Conservation (phyloP, 2,888 invertebrate genomes). For the Oscheius sp. region DNA sequence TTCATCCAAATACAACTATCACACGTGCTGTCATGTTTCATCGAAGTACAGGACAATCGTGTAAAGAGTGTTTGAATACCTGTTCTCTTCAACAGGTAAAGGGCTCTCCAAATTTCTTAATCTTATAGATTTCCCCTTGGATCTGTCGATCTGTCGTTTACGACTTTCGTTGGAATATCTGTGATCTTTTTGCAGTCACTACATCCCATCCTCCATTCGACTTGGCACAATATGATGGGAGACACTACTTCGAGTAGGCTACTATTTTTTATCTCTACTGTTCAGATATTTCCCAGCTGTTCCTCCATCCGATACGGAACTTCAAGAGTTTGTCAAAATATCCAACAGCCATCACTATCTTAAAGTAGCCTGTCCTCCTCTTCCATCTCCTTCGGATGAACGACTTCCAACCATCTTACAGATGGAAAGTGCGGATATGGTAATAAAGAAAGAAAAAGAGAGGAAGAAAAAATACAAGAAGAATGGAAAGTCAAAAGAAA, state of each 20-base stretch:
- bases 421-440: background rate
- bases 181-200: slow-evolving; percentile 28
- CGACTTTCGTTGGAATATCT: slow-evolving; percentile 18
- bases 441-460: background rate
- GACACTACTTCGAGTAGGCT: slow-evolving; percentile 23
- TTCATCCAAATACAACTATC: slow-evolving; percentile 1
- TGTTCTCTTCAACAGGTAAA: slow-evolving; percentile 17
- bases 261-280: background rate
- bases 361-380: background rate
- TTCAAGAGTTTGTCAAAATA: background rate
- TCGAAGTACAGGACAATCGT: slow-evolving; percentile 6
- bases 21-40: slow-evolving; percentile 20
- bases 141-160: slow-evolving; percentile 22
- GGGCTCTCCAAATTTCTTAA: background rate
- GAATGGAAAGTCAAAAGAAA: slow-evolving; percentile 6
- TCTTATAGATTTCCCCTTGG: slow-evolving; percentile 17
- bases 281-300: slow-evolving; percentile 20
- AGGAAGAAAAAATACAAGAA: background rate
- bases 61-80: slow-evolving; percentile 6
- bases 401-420: too few relatives aligned
- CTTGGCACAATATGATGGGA: slow-evolving; percentile 6
- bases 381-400: too few relatives aligned
- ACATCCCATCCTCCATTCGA: slow-evolving; percentile 13
- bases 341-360: background rate
- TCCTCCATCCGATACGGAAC: slow-evolving; percentile 4